phyloP scores from a whole-genome alignment of 2,113 vertebrate genomes.

The Anas platyrhynchos region DNA sequence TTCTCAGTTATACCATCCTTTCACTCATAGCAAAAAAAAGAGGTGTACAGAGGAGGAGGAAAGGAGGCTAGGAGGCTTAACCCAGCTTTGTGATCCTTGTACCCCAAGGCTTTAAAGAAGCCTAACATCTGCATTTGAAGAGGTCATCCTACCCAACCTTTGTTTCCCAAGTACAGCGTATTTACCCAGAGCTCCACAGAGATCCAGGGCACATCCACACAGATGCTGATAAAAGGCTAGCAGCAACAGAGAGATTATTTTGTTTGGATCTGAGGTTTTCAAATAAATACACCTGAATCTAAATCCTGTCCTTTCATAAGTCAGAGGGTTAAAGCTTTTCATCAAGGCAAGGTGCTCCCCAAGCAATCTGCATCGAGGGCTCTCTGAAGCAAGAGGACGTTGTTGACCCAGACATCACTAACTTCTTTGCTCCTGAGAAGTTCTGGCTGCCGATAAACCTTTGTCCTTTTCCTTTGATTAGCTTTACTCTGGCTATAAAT shows the following conservation, averaged over 20 bases:
- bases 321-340: constrained; percentile 52
- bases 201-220: neutral
- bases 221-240: constrained; percentile 14
- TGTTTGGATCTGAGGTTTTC: constrained; percentile 23
- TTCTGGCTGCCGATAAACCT: constrained; percentile 56
- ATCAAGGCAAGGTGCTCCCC: neutral
- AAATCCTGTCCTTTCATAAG: constrained; percentile 44
- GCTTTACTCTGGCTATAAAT: constrained; percentile 48
- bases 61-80: constrained; percentile 15
- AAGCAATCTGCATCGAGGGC: constrained; percentile 5
- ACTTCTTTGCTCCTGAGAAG: constrained; percentile 41
- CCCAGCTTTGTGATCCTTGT: constrained; percentile 4
- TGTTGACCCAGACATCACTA: constrained; percentile 24
- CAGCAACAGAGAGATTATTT: constrained; percentile 29
- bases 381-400: neutral
- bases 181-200: neutral
- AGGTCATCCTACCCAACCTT: neutral
- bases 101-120: neutral
- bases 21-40: neutral
- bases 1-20: neutral
- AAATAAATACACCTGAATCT: constrained; percentile 7
- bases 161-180: neutral
- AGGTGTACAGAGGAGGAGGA: neutral
- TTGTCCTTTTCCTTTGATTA: constrained; percentile 64
- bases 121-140: constrained; percentile 33